Evolutionary conservation across 2,113 vertebrate genomes (phyloP).

Genomic region (Cavia aperea): DNA sequence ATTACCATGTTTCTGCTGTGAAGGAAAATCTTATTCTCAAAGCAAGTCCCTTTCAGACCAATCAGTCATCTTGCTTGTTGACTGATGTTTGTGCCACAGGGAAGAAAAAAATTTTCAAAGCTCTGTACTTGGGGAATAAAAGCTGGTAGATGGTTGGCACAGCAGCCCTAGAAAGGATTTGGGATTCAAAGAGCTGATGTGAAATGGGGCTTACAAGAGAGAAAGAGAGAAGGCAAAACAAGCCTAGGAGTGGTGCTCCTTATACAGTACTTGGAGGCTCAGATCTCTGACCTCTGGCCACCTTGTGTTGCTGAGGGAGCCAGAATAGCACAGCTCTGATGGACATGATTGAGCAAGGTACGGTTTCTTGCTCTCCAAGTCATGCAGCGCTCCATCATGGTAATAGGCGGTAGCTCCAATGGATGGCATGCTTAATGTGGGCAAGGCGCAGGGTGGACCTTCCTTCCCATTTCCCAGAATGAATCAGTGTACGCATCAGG

Average conservation of each 20-base stretch:
- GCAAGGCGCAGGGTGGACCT: not conserved
- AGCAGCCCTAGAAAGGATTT: not conserved
- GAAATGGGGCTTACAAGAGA: not conserved
- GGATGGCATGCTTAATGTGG: rapidly evolving
- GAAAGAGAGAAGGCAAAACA: not conserved
- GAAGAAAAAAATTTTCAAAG: not conserved
- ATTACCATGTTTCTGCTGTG: slow-evolving; percentile 46
- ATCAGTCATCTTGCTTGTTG: slow-evolving; percentile 50
- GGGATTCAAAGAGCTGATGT: too few relatives aligned
- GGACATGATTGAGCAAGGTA: rapidly evolving
- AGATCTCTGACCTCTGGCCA: not conserved
- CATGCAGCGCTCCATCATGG: not conserved
- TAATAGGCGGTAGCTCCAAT: not conserved
- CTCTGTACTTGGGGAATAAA: not conserved
- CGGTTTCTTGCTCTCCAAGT: not conserved
- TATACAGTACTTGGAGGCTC: not conserved
- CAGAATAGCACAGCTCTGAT: not conserved
- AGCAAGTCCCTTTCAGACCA: slow-evolving; percentile 20
- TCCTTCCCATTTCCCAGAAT: not conserved
- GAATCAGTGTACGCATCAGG: not conserved
- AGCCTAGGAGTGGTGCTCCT: not conserved
- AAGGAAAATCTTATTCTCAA: slow-evolving; percentile 42
- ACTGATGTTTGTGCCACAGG: not conserved
- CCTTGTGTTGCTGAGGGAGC: not conserved
- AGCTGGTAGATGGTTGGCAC: not conserved